phyloP scores from a whole-genome alignment of 2,888 invertebrate genomes.

The Sturmia bella region DNA sequence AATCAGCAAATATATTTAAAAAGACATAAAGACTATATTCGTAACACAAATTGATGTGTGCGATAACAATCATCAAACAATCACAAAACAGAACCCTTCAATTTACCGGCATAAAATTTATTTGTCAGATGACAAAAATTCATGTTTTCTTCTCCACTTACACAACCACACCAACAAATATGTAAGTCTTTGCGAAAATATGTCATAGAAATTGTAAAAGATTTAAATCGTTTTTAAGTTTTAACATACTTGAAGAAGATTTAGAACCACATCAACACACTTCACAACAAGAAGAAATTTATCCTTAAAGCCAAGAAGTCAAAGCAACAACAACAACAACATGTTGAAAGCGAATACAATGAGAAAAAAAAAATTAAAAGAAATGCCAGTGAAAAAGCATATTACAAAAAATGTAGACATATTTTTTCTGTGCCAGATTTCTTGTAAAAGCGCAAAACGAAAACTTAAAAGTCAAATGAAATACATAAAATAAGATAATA shows the following conservation, averaged over 20 bases:
- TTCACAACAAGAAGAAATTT: conserved; percentile 6
- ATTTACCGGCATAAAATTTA: conserved; percentile 45
- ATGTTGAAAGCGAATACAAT: background rate
- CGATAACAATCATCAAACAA: conserved; percentile 63
- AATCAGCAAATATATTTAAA: conserved; percentile 51
- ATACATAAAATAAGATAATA: background rate
- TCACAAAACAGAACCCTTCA: conserved; percentile 38
- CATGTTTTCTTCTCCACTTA: background rate
- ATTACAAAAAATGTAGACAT: conserved; percentile 43
- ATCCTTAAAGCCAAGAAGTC: conserved; percentile 41
- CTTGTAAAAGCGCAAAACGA: background rate
- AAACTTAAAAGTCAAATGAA: conserved; percentile 19
- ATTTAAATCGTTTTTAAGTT: conserved; percentile 35
- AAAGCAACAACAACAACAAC: conserved; percentile 1
- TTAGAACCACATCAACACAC: conserved; percentile 22
- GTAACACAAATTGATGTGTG: conserved; percentile 63
- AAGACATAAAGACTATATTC: conserved; percentile 40
- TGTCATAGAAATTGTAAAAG: conserved; percentile 31
- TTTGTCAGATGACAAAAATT: conserved; percentile 16
- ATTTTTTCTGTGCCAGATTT: conserved; percentile 43
- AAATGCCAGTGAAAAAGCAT: background rate
- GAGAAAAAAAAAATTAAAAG: background rate
- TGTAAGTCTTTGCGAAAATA: conserved; percentile 5
- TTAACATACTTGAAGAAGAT: conserved; percentile 28
- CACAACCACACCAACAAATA: background rate